A percentile compares a stretch with the other conserved stretches of the same genome.
phyloP scores from a whole-genome alignment of 2,888 invertebrate genomes.

The Parnassius glacialis region DNA sequence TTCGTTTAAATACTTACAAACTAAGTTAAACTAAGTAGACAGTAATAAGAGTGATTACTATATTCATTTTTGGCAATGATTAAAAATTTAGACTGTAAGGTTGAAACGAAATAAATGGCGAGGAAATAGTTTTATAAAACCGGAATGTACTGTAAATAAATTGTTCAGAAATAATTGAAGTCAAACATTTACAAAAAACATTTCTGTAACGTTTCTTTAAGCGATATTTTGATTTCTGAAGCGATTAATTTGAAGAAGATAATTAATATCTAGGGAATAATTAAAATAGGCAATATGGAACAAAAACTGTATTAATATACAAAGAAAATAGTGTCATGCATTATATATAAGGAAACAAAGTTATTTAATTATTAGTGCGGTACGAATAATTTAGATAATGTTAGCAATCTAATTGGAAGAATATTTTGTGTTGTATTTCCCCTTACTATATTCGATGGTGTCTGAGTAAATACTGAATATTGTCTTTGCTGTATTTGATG shows the following conservation, averaged over 20 bases:
- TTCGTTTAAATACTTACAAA: too few species aligned
- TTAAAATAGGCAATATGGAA: neutral
- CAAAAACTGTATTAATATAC: neutral
- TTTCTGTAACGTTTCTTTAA: too few species aligned
- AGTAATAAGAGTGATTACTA: too few species aligned
- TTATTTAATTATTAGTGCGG: neutral
- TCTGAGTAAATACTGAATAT: too few species aligned
- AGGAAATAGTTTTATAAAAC: neutral
- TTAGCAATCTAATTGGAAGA: neutral
- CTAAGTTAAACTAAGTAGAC: too few species aligned
- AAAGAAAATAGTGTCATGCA: neutral
- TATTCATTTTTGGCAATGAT: neutral
- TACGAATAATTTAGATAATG: neutral
- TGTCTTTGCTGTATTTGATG: neutral
- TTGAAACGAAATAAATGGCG: neutral
- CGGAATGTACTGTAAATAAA: neutral
- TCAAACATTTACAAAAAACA: neutral
- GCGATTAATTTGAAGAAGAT: neutral
- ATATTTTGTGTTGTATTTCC: neutral
- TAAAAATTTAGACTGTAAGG: neutral
- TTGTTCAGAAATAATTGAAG: neutral
- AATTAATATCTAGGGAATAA: neutral
- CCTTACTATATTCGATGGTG: too few species aligned
- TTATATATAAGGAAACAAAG: neutral
- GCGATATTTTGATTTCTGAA: neutral